Evolutionary conservation across 2,113 vertebrate species (phyloP).

Genomic region (Saguinus midas): DNA sequence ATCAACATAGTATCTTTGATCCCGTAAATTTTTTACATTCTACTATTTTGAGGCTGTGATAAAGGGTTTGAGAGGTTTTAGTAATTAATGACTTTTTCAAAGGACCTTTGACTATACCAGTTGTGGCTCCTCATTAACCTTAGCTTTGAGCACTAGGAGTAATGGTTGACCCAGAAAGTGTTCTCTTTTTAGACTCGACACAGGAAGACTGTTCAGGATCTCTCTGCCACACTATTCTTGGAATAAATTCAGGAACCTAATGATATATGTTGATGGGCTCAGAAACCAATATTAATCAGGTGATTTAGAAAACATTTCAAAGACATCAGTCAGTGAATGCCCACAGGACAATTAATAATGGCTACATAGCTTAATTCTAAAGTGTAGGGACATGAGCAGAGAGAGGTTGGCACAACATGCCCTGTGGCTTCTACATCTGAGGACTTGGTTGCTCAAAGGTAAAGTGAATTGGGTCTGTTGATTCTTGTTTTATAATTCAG

Average conservation of each 20-base stretch:
- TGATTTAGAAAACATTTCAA: neutral
- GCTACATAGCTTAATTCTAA: constrained; percentile 3
- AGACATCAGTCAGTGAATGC: constrained; percentile 26
- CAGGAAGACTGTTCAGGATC: neutral
- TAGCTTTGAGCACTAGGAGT: neutral
- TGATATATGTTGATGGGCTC: neutral
- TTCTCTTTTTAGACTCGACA: neutral
- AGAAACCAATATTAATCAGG: constrained; percentile 34
- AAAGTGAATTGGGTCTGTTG: neutral
- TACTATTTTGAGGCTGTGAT: neutral
- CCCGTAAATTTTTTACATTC: neutral
- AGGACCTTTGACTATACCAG: neutral
- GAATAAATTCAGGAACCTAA: constrained; percentile 22
- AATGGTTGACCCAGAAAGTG: neutral
- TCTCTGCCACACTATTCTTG: neutral
- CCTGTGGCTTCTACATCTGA: neutral
- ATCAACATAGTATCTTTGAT: neutral
- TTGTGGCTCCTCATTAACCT: neutral
- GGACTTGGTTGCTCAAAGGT: neutral
- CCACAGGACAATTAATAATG: neutral
- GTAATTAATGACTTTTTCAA: neutral
- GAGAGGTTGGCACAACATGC: neutral
- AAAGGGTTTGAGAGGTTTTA: neutral
- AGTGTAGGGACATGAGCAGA: constrained; percentile 8
- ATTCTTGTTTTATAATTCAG: constrained; percentile 27